Conservation (phyloP, 2,888 invertebrate species). For the Taenaris catops region DNA sequence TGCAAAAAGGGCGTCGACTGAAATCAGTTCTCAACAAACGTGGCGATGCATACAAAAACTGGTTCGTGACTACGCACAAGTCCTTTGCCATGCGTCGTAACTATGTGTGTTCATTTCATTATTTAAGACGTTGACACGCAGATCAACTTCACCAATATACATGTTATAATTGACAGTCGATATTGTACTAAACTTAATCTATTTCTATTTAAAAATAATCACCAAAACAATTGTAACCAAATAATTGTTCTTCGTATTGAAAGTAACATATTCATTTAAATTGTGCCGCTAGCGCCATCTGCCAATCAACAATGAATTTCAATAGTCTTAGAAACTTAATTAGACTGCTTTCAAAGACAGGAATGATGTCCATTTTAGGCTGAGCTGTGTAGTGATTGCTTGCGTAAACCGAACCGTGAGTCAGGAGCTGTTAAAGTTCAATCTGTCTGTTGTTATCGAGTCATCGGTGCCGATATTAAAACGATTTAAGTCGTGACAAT, state of each 20-base stretch:
- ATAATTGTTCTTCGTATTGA: constrained; percentile 24
- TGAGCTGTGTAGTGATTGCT: constrained; percentile 15
- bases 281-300: constrained; percentile 72
- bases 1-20: constrained; percentile 18
- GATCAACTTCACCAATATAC: background rate
- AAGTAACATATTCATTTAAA: constrained; percentile 55
- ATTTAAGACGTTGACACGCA: background rate
- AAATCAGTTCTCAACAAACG: constrained; percentile 29
- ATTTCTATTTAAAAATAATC: constrained; percentile 14
- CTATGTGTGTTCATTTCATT: no score
- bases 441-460: constrained; percentile 19
- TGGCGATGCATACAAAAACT: constrained; percentile 36
- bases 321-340: constrained; percentile 73
- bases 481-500: constrained; percentile 37
- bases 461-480: constrained; percentile 17
- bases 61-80: constrained; percentile 35
- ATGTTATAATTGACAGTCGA: background rate
- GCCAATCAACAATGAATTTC: constrained; percentile 72
- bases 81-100: constrained; percentile 23
- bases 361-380: constrained; percentile 37
- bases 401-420: constrained; percentile 28
- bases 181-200: constrained; percentile 2
- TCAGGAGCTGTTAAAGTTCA: constrained; percentile 31
- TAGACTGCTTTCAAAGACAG: constrained; percentile 72
- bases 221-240: constrained; percentile 29